These are phyloP conservation scores for Vultur gryphus DNA, from an alignment of 2,797 vertebrate species.

Conservation along the genomic window DNA sequence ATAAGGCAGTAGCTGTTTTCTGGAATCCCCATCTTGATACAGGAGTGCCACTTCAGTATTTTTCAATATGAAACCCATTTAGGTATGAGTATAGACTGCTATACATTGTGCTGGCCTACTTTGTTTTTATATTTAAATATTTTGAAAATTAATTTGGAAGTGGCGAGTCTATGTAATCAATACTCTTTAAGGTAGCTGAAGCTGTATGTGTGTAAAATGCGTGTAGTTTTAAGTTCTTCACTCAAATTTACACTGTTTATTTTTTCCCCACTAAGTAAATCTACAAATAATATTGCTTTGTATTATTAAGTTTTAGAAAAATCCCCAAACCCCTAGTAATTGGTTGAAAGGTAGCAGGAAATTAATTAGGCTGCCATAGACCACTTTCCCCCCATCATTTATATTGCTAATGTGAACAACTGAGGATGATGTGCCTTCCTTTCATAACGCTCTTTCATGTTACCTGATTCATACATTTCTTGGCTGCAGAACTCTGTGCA, in stretches of 20 bases:
- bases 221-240: neutral
- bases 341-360: neutral
- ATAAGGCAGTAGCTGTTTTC: neutral
- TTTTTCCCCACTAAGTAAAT: neutral
- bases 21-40: neutral
- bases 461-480: neutral
- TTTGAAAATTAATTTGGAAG: neutral
- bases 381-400: neutral
- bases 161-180: neutral
- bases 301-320: neutral
- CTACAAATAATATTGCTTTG: neutral
- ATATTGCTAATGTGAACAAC: neutral
- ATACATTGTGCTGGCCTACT: neutral
- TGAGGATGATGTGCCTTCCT: neutral
- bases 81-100: neutral
- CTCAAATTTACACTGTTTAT: neutral
- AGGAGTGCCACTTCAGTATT: neutral
- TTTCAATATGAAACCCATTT: neutral
- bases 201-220: neutral
- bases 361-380: neutral
- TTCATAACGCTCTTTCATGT: rapidly evolving
- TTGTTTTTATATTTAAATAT: neutral
- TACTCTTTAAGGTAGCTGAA: neutral
- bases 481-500: neutral
- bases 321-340: neutral